These are phyloP conservation scores for Plodia interpunctella DNA, from an alignment of 1,140 invertebrate genomes.

Conservation along the genomic window DNA sequence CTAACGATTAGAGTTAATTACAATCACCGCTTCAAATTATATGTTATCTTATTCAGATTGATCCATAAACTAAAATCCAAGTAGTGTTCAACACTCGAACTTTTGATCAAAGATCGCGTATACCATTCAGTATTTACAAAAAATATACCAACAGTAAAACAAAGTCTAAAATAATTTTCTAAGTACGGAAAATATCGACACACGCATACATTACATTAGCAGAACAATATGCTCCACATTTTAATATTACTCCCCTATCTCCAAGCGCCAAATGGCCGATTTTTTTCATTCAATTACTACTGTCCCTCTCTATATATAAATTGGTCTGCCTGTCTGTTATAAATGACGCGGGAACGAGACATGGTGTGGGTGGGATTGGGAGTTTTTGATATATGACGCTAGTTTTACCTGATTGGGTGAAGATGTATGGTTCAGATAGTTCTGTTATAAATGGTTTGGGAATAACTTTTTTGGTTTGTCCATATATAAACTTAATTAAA, in stretches of 20 bases:
- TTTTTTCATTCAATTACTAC: constrained; percentile 69
- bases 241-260: neutral
- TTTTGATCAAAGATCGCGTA: too few relatives aligned
- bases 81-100: too few relatives aligned
- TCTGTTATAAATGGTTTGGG: neutral
- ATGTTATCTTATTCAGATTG: too few relatives aligned
- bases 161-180: neutral
- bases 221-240: neutral
- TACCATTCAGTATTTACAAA: too few relatives aligned
- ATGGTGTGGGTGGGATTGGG: constrained; percentile 48
- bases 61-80: too few relatives aligned
- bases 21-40: too few relatives aligned
- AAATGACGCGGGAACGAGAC: constrained; percentile 43
- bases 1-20: too few relatives aligned
- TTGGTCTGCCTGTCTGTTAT: constrained; percentile 61
- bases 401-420: neutral
- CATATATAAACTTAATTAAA: too few relatives aligned
- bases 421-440: neutral
- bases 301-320: constrained; percentile 68
- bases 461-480: too few relatives aligned
- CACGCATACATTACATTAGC: neutral
- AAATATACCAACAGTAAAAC: too few relatives aligned
- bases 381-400: constrained; percentile 1
- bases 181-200: neutral
- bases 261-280: constrained; percentile 47